Evolutionary conservation across 2,888 invertebrate genomes (phyloP).

Genomic region (Chymomyza fuscimana): DNA sequence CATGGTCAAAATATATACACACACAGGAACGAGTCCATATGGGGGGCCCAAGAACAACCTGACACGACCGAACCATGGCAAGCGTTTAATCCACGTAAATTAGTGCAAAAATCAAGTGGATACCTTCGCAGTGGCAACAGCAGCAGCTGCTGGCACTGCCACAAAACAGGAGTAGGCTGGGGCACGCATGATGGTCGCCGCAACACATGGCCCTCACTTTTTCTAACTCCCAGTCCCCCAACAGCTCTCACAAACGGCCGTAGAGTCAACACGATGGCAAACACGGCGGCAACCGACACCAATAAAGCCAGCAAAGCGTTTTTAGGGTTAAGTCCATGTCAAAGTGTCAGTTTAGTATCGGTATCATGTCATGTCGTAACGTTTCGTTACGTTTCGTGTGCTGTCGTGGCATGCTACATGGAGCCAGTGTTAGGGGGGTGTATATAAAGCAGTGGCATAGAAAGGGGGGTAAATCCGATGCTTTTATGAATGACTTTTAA

Average conservation of each 20-base stretch:
- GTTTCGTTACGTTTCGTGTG: slow-evolving; percentile 26
- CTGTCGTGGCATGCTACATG: background rate
- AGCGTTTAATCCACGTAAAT: slow-evolving; percentile 73
- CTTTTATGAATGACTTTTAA: too few species aligned
- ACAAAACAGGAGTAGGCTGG: background rate
- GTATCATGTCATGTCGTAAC: slow-evolving; percentile 77
- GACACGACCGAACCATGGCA: slow-evolving; percentile 10
- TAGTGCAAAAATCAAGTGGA: slow-evolving; percentile 75
- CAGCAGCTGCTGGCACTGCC: slow-evolving; percentile 24
- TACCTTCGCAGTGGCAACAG: slow-evolving; percentile 45
- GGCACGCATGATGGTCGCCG: slow-evolving; percentile 10
- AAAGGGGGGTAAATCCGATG: too few species aligned
- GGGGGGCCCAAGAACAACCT: slow-evolving; percentile 21
- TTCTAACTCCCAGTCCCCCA: slow-evolving; percentile 1
- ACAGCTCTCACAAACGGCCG: slow-evolving; percentile 8
- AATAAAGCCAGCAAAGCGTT: slow-evolving; percentile 75
- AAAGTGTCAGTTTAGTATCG: slow-evolving; percentile 80
- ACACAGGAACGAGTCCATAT: background rate
- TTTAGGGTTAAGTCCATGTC: slow-evolving; percentile 78
- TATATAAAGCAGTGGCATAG: background rate
- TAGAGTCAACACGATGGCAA: slow-evolving; percentile 41
- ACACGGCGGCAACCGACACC: slow-evolving; percentile 64
- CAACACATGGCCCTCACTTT: slow-evolving; percentile 9
- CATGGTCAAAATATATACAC: slow-evolving; percentile 46
- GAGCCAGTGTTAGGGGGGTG: background rate